Evolutionary conservation across 2,113 vertebrate species (phyloP), one percentile per base, ranked within the genome.

Genomic region (Solea senegalensis): DNA sequence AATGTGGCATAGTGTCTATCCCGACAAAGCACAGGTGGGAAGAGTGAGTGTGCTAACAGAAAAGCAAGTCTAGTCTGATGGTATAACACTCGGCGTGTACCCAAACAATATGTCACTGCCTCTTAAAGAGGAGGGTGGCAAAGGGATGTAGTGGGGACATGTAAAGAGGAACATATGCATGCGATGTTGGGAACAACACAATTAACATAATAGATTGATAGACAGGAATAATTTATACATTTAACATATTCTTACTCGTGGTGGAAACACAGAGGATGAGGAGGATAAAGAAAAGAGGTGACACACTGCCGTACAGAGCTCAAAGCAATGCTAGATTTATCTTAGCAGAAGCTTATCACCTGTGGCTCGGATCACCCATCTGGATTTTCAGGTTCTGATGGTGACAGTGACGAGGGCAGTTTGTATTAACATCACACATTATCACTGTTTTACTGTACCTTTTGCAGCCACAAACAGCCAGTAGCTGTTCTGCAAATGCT

Each of bases 1-100:
- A 48, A 74, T 69, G 76, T 74, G 64, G 66, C 74, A 71, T 34
- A 55, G 64, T 69, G 73, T 77, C 82, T 70, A 51, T 50, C 64
- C 76, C 89, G 78, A 85, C 78, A 87, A 84, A 84, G 80, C 86
- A 82, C 76, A 90, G 78, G 85, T 88, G 76, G 84, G 60, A 76
- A 78, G 74, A 80, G 73, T 74, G 70, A 82, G 69, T 58, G 52
- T 51, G 60, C 67, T 69, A 57, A 85, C 75, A 86, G 80, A 86
- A 82, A 76, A 51, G 59, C 52, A 74, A 69, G 51, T 84, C 82
- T 68, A 50, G 71, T 84, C 82, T 85, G 70, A 81, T 78, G 80
- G 69, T 64, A 55, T 71, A 81, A 66, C 52, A 72, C 72, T 68
- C 39, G 40, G 59, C 54, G 63, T 72, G 83, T 74, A 82, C 70